Evolutionary conservation across 2,888 invertebrate genomes (phyloP), one percentile per base, ranked within the genome.

Genomic region (Auanema freiburgensis): DNA sequence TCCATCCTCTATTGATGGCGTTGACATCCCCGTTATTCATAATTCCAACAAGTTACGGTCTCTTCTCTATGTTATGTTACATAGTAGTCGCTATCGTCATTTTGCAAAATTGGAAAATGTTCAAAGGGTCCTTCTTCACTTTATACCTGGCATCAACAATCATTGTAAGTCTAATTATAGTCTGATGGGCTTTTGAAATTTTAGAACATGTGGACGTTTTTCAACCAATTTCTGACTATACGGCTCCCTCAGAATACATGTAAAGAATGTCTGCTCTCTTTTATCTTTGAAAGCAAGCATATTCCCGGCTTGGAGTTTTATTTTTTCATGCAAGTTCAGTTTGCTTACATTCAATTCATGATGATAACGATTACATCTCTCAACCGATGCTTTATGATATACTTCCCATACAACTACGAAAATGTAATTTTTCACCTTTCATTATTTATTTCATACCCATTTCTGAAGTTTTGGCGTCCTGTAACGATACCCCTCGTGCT

Each of bases 51-150:
- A 21, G 16, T 10, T 46, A 46, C 46, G 46, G 46, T 46, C 16
- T 46, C 3, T 18, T 46, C 21, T 3, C 46, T 5, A 10, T 46
- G 46, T 18, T 46, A 5, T 16, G 16, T 10, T 46, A 46, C 10
- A 21, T 46, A 46, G 46, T 46, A 5, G 46, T 46, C 10, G 46
- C 46, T 10, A 10, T 21, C 3, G 46, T 46, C 5, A 18, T 46
- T 5, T 21, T 46, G 5, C 3, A 46, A 21, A 46, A 46, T 21
- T 21, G 21, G 16, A 46, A 46, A 46, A 16, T 18, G 21, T 46
- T 46, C 46, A 46, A 46, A 21, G 46, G 46, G 10, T 46, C 46
- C 10, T 46, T 46, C 10, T 46, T 46, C 46, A 46, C 46, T 5
- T 21, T 46, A 16, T 46, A 46, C 21, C 10, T 46, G 10, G 3